A percentile compares a stretch with the other conserved stretches of the same genome.
Evolutionary conservation across 2,113 vertebrate species (phyloP).

Genomic region (Hypomesus transpacificus): DNA sequence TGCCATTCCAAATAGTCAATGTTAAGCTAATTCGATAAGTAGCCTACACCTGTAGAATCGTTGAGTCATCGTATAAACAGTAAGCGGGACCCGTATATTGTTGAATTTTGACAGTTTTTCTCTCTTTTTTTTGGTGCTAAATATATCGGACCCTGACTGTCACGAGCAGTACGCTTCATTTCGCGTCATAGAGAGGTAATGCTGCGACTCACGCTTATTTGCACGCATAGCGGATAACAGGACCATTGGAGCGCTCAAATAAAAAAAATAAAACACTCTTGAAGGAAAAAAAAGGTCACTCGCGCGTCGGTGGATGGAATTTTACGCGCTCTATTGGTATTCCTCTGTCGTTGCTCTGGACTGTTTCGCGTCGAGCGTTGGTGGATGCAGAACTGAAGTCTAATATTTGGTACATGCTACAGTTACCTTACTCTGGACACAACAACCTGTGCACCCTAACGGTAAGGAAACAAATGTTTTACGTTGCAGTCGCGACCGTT

Average conservation of each 20-base stretch:
- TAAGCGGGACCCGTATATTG: no score
- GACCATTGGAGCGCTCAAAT: slow-evolving; percentile 62
- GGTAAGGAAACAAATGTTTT: slow-evolving; percentile 53
- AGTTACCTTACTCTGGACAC: slow-evolving; percentile 43
- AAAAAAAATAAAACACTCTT: slow-evolving; percentile 61
- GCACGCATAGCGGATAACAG: slow-evolving; percentile 67
- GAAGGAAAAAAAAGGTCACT: slow-evolving; percentile 68
- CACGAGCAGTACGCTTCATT: slow-evolving; percentile 60
- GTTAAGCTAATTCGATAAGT: no score
- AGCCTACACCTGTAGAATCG: no score
- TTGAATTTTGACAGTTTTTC: no score
- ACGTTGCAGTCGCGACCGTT: background rate
- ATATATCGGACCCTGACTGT: slow-evolving; percentile 21
- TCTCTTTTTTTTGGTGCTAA: no score
- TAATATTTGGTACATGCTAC: slow-evolving; percentile 26
- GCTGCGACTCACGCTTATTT: slow-evolving; percentile 74
- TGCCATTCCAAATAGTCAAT: no score
- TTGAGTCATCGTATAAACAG: no score
- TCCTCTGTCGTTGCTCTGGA: slow-evolving; percentile 68
- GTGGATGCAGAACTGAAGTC: slow-evolving; percentile 47
- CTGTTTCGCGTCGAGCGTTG: slow-evolving; percentile 63
- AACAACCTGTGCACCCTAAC: slow-evolving; percentile 55
- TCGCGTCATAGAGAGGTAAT: slow-evolving; percentile 72
- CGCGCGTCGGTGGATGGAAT: slow-evolving; percentile 64
- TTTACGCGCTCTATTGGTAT: slow-evolving; percentile 67